phyloP scores from a whole-genome alignment of 2,888 invertebrate species.

The Caenorhabditis sulstoni region DNA sequence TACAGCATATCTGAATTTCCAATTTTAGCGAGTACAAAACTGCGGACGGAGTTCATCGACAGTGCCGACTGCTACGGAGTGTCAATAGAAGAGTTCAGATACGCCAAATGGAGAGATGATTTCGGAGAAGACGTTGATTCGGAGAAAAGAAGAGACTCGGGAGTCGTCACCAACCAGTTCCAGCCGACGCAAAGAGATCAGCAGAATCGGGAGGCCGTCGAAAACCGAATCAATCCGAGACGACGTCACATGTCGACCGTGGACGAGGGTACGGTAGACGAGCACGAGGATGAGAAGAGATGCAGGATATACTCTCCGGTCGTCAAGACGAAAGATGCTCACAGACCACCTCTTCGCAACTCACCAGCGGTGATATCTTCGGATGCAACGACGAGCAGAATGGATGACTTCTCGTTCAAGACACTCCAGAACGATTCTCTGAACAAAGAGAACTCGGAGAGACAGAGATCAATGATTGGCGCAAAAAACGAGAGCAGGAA shows the following conservation, averaged over 20 bases:
- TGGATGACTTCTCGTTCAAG: not conserved
- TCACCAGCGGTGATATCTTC: conserved; percentile 50
- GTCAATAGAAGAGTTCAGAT: conserved; percentile 56
- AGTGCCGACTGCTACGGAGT: conserved; percentile 7
- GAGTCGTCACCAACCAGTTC: conserved; percentile 24
- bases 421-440: conserved; percentile 2
- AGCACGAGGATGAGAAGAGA: conserved; percentile 38
- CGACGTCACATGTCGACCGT: conserved; percentile 26
- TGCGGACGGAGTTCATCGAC: conserved; percentile 42
- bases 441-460: not conserved
- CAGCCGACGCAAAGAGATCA: not conserved
- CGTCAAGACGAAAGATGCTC: conserved; percentile 29
- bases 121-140: conserved; percentile 34
- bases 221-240: not conserved
- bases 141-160: conserved; percentile 36
- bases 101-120: conserved; percentile 43
- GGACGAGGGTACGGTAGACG: conserved; percentile 12
- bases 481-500: conserved; percentile 7
- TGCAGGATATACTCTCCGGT: conserved; percentile 37
- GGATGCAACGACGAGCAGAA: conserved; percentile 42
- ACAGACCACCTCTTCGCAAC: conserved; percentile 26
- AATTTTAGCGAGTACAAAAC: conserved; percentile 19
- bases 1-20: too few species aligned
- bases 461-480: conserved; percentile 20
- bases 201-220: conserved; percentile 17